phyloP scores from a whole-genome alignment of 2,888 invertebrate genomes.

The Lithosia quadra region DNA sequence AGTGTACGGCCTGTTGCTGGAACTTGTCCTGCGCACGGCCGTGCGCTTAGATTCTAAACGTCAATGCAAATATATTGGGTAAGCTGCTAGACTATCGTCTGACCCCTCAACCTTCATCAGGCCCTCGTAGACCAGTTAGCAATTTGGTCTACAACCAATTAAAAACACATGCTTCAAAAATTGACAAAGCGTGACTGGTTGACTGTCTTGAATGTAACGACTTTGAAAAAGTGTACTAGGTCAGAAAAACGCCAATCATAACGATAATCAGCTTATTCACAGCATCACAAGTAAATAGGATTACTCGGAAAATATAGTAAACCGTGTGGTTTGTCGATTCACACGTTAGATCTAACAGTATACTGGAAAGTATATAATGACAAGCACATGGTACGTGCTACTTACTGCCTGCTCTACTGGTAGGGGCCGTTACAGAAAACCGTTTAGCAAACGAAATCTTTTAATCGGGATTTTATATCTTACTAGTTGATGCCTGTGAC shows the following conservation, averaged over 20 bases:
- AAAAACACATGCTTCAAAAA: too few species aligned
- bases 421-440: constrained; percentile 5
- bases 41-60: too few species aligned
- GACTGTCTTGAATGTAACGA: background rate
- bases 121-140: too few species aligned
- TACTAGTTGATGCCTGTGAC: background rate
- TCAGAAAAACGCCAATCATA: background rate
- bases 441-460: background rate
- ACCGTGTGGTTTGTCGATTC: constrained; percentile 1
- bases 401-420: background rate
- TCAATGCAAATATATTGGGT: too few species aligned
- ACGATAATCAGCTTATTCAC: background rate
- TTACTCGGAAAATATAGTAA: constrained; percentile 9
- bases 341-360: constrained; percentile 9
- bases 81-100: too few species aligned
- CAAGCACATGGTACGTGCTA: background rate
- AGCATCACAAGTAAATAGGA: background rate
- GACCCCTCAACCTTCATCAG: too few species aligned
- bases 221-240: constrained; percentile 6
- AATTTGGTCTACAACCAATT: too few species aligned
- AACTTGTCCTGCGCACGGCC: too few species aligned
- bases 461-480: background rate
- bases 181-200: too few species aligned
- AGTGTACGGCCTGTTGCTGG: too few species aligned
- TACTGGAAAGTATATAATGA: constrained; percentile 9